These are phyloP conservation scores for Mormyrus hasselquistii DNA, from an alignment of 2,797 vertebrate genomes.

Conservation along the genomic window DNA sequence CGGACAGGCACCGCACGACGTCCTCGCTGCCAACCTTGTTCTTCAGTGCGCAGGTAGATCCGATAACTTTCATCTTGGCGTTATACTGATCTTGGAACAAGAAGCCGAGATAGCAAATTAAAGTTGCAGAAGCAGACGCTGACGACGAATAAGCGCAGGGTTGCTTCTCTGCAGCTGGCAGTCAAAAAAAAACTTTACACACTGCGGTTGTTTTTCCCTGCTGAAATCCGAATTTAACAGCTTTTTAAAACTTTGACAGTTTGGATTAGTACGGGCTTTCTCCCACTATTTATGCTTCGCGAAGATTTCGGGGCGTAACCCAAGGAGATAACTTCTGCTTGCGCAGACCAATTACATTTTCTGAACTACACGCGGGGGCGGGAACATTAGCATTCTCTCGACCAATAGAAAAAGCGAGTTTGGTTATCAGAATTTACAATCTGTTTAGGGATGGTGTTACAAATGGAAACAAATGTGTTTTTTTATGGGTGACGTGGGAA, in stretches of 20 bases:
- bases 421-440: slow-evolving; percentile 71
- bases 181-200: neutral
- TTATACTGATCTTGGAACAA: neutral
- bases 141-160: neutral
- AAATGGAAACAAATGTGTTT: slow-evolving; percentile 81
- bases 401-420: slow-evolving; percentile 50
- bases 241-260: slow-evolving; percentile 51
- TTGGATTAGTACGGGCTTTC: slow-evolving; percentile 48
- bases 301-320: slow-evolving; percentile 40
- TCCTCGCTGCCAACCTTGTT: slow-evolving; percentile 69
- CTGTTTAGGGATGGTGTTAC: slow-evolving; percentile 71
- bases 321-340: slow-evolving; percentile 40
- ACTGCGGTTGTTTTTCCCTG: neutral
- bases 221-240: neutral
- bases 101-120: slow-evolving; percentile 21
- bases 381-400: slow-evolving; percentile 19
- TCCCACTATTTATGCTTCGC: slow-evolving; percentile 43
- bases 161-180: slow-evolving; percentile 39
- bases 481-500: slow-evolving; percentile 73
- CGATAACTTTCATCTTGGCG: slow-evolving; percentile 68
- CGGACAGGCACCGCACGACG: slow-evolving; percentile 68
- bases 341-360: slow-evolving; percentile 46
- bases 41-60: slow-evolving; percentile 72
- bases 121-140: slow-evolving; percentile 3
- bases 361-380: slow-evolving; percentile 31